Evolutionary conservation across 2,888 invertebrate genomes (phyloP).

Genomic region (Lucinisca nassula): DNA sequence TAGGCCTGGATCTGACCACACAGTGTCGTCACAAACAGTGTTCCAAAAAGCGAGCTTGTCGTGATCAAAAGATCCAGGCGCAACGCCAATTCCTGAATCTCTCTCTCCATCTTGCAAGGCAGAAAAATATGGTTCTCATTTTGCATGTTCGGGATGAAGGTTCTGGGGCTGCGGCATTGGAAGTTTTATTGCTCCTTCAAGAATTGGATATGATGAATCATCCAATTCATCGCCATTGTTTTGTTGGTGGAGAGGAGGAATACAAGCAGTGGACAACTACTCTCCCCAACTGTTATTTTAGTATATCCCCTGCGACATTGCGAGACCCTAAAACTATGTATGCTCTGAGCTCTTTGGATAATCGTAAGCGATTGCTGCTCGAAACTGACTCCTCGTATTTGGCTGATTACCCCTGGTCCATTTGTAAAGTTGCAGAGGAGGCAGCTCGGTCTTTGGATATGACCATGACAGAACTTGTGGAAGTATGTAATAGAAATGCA

Average conservation of each 20-base stretch:
- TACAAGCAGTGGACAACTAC: background rate
- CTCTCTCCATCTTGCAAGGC: background rate
- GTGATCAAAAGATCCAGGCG: background rate
- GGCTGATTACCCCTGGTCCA: background rate
- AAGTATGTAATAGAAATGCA: background rate
- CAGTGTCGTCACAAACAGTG: background rate
- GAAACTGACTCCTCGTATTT: background rate
- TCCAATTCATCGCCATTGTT: background rate
- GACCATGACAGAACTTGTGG: background rate
- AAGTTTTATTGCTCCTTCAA: background rate
- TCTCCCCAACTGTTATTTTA: too few species aligned
- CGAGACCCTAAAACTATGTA: background rate
- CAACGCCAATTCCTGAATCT: background rate
- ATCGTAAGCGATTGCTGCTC: background rate
- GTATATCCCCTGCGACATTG: background rate
- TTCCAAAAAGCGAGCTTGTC: background rate
- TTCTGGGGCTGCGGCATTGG: background rate
- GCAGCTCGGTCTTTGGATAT: background rate
- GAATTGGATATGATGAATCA: background rate
- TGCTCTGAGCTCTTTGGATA: background rate
- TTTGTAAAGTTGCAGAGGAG: background rate
- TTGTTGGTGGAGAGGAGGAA: background rate
- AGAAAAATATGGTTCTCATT: background rate
- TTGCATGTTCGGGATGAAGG: background rate
- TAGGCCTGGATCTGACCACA: background rate